Percentiles rank a stretch among this genome's conserved stretches.
Conservation (phyloP, 2,113 vertebrate genomes). For the Amblyopsis rosae region DNA sequence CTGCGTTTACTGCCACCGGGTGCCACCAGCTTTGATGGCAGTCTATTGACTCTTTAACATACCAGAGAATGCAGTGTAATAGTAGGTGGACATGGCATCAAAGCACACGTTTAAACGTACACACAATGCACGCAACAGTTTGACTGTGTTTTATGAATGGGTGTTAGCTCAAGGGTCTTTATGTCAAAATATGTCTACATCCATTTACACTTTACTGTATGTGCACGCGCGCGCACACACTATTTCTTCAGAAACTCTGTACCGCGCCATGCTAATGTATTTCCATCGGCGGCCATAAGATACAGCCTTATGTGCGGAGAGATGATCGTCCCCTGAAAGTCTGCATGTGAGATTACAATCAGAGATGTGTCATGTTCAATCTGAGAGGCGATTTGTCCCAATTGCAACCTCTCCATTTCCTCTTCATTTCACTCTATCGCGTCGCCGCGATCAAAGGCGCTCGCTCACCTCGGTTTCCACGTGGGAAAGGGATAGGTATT, state of each 20-base stretch:
- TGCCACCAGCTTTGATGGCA: too few relatives aligned
- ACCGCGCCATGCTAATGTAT: too few relatives aligned
- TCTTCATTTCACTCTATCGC: conserved; percentile 71
- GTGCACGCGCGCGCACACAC: not conserved
- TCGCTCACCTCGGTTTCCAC: conserved; percentile 58
- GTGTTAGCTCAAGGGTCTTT: not conserved
- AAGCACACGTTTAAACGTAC: not conserved
- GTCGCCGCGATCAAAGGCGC: conserved; percentile 64
- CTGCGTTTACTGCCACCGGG: conserved; percentile 12
- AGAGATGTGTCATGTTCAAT: conserved; percentile 76
- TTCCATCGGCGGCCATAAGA: too few relatives aligned
- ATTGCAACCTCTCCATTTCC: conserved; percentile 69
- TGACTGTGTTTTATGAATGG: not conserved
- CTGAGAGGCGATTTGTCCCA: conserved; percentile 71
- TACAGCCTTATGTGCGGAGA: too few relatives aligned
- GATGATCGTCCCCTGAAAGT: conserved; percentile 47
- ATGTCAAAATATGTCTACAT: not conserved
- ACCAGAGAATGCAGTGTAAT: too few relatives aligned
- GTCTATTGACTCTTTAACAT: too few relatives aligned
- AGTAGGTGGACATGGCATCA: too few relatives aligned
- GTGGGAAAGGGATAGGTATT: conserved; percentile 54
- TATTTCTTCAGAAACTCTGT: too few relatives aligned
- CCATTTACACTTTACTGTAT: too few relatives aligned
- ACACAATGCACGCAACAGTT: not conserved
- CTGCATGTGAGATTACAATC: conserved; percentile 74